Percentiles rank a stretch among this genome's conserved stretches.
Conservation (phyloP, 2,888 invertebrate genomes). For the Chouioia cunea region DNA sequence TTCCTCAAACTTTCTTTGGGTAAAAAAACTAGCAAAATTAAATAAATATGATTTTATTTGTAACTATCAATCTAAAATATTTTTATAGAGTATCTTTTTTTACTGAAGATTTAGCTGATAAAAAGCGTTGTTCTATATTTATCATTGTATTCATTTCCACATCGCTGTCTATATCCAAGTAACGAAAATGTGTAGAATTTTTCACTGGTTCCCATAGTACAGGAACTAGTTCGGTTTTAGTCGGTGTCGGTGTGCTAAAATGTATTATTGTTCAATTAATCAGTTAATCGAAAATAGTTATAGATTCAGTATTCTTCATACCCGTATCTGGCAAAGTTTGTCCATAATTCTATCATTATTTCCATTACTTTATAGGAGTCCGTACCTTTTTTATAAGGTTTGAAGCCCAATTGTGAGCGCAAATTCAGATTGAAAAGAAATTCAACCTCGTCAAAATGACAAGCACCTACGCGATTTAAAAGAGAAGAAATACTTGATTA, state of each 20-base stretch:
- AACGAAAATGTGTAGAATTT: conserved; percentile 46
- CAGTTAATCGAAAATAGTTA: neutral
- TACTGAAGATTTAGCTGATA: neutral
- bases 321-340: conserved; percentile 64
- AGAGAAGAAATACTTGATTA: no score
- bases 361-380: conserved; percentile 52
- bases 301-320: conserved; percentile 41
- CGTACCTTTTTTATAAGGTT: conserved; percentile 36
- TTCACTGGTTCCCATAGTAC: conserved; percentile 57
- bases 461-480: conserved; percentile 44
- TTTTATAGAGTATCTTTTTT: neutral
- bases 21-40: neutral
- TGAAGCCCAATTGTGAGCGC: conserved; percentile 32
- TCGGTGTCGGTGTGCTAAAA: conserved; percentile 60
- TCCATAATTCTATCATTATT: conserved; percentile 61
- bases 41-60: neutral
- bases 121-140: conserved; percentile 35
- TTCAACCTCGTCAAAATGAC: conserved; percentile 56
- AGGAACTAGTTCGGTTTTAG: conserved; percentile 50
- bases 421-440: conserved; percentile 55
- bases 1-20: no score
- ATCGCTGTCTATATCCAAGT: conserved; percentile 54
- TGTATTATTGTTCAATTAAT: conserved; percentile 1
- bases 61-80: neutral
- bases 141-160: conserved; percentile 50